Percentiles rank a stretch among this genome's conserved stretches.
Conservation (phyloP, 2,113 vertebrate species). For the Donacobius atricapilla region DNA sequence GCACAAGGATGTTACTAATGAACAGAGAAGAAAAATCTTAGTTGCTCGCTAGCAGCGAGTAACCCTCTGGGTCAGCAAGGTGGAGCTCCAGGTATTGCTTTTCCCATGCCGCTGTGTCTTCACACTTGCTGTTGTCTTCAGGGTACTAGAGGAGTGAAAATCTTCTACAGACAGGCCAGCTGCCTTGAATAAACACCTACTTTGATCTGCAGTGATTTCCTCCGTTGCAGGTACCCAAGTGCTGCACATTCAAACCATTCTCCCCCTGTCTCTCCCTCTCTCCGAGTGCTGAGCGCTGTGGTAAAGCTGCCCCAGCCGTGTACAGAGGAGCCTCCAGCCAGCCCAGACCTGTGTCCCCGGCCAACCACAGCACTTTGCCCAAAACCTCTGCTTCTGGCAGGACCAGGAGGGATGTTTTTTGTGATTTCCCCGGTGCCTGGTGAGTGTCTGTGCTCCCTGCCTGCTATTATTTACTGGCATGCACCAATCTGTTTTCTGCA, state of each 20-base stretch:
- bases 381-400: not conserved
- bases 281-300: not conserved
- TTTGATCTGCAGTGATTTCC: not conserved
- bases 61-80: not conserved
- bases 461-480: fast-evolving
- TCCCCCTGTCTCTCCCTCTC: not conserved
- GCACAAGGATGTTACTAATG: not conserved
- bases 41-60: not conserved
- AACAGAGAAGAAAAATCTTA: not conserved
- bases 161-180: not conserved
- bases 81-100: not conserved
- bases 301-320: fast-evolving
- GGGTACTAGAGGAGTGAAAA: not conserved
- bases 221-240: fast-evolving
- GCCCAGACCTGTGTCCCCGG: not conserved
- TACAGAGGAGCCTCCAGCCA: not conserved
- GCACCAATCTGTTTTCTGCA: not conserved
- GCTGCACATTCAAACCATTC: not conserved
- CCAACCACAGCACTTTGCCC: not conserved
- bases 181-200: not conserved
- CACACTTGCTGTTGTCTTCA: not conserved
- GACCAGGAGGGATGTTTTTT: too few relatives aligned
- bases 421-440: not conserved
- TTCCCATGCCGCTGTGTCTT: not conserved
- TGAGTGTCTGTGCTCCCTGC: not conserved